Base-by-base conservation (phyloP, 2,888 invertebrate genomes). In the Lottia gigantea region DNA sequence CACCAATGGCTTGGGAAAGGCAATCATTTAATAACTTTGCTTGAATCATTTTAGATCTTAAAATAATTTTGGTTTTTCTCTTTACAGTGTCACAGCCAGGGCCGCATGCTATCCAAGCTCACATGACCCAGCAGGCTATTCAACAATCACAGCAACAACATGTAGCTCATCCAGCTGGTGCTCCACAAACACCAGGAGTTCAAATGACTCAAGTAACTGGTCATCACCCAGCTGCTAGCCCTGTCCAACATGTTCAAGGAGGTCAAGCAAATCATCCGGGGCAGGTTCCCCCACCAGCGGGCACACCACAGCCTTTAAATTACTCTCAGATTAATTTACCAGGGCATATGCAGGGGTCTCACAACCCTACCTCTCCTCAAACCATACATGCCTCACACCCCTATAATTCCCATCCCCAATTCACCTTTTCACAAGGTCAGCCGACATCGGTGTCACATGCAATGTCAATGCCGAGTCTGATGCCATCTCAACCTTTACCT, bases 301-400 rank as follows among this genome's bases (percentile, higher is more conserved):
- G 55, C 23, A 55, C 55, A 19, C 55, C 55, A 19, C 55, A 55
- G 55, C 55, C 55, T 23, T 23, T 55, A 23, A 23, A 23, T 23
- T 23, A 19, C 11, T 55, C 55, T 55, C 55, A 55, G 55, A 55
- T 72, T 61, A 79, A 75, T 68, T 72, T 72, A 68, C 77, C 77
- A 66, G 75, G 75, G 46, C 80, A 81, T 64, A 70, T 81, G 68
- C 81, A 81, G 65, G 80, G 81, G 69, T 81, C 83, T 16, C 83
- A 82, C 65, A 83, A 80, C 64, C 81, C 79, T 26, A 78, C 83
- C 40, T 82, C 82, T 19, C 77, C 77, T 47, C 78, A 76, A 70
- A 72, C 71, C 40, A 72, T 79, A 66, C 78, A 78, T 64, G 68
- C 70, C 45, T 70, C 78, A 3, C 67, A 75, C 67, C 74, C 74